Evolutionary conservation across 2,113 vertebrate species (phyloP), one percentile per base, ranked within the genome.

Genomic region (Rana temporaria): DNA sequence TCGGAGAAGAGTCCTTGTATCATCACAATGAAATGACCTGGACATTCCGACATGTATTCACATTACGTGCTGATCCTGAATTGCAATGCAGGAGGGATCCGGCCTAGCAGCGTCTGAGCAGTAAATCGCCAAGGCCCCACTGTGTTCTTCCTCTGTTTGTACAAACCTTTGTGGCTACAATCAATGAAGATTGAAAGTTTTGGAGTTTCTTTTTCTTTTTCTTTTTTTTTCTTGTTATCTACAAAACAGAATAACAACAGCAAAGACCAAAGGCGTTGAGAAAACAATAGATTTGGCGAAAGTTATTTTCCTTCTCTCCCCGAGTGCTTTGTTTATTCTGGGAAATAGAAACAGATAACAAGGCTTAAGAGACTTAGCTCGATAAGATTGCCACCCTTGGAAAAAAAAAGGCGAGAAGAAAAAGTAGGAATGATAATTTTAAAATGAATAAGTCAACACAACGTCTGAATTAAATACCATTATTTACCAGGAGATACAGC

Each of bases 221-320:
- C 14, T 48, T 48, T 48, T 48, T 48, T n/a, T 63, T 53, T 1
- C 63, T 66, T 56, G 63, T 67, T 78, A 78, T 78, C 62, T 78
- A 78, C 62, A 66, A 78, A 78, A 78, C 60, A 66, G 42, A 66
- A 78, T 48, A 67, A 57, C 42, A 78, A 17, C 62, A 55, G 56
- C 53, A 64, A 66, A 67, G 76, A 78, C 60, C 24, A 66, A 66
- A 55, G 60, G 62, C 63, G 67, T 67, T 53, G 18, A 66, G 42
- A 78, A 78, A 78, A 78, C 76, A 78, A 78, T 67, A 78, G 76
- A 78, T 78, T 56, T 56, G 62, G 63, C 34, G 76, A 78, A 78
- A 78, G 76, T 78, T 66, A 65, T 78, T 78, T 66, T 67, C 26
- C 22, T 78, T 78, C 24, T 67, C 62, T 78, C 62, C 24, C 76